Percentiles rank a stretch among this genome's conserved stretches.
Evolutionary conservation across 2,113 vertebrate species (phyloP).

Genomic region (Neoarius graeffei): DNA sequence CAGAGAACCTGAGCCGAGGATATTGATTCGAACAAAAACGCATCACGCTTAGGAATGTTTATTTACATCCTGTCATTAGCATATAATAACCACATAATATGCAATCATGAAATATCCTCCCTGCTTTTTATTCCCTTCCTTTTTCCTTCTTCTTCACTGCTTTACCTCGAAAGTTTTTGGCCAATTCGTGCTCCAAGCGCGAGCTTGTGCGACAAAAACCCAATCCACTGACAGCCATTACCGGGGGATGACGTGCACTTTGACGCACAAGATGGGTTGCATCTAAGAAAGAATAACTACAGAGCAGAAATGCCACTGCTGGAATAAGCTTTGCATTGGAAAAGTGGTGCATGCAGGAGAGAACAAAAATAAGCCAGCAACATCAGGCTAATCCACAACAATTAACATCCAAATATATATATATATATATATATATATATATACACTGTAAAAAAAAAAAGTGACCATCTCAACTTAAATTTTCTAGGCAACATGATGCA

Average conservation of each 20-base stretch:
- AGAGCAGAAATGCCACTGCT: constrained; percentile 64
- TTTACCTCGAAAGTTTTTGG: background rate
- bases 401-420: too few relatives aligned
- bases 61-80: background rate
- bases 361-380: background rate
- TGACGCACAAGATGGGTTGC: constrained; percentile 76
- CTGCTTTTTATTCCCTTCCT: too few relatives aligned
- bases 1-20: constrained; percentile 68
- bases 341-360: constrained; percentile 6
- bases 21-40: constrained; percentile 70
- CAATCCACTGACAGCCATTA: constrained; percentile 66
- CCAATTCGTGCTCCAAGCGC: background rate
- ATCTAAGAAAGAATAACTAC: constrained; percentile 73
- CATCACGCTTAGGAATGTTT: constrained; percentile 53
- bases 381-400: too few relatives aligned
- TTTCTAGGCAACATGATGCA: too few relatives aligned
- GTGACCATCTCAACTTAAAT: too few relatives aligned
- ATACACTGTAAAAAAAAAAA: too few relatives aligned
- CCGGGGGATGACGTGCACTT: constrained; percentile 73
- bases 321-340: constrained; percentile 55
- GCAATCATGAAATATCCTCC: too few relatives aligned
- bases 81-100: background rate
- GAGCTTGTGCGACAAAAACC: constrained; percentile 51
- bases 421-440: too few relatives aligned
- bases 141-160: background rate